Base-by-base conservation (phyloP, 1,140 invertebrate species). In the Trichomalopsis sarcophagae region DNA sequence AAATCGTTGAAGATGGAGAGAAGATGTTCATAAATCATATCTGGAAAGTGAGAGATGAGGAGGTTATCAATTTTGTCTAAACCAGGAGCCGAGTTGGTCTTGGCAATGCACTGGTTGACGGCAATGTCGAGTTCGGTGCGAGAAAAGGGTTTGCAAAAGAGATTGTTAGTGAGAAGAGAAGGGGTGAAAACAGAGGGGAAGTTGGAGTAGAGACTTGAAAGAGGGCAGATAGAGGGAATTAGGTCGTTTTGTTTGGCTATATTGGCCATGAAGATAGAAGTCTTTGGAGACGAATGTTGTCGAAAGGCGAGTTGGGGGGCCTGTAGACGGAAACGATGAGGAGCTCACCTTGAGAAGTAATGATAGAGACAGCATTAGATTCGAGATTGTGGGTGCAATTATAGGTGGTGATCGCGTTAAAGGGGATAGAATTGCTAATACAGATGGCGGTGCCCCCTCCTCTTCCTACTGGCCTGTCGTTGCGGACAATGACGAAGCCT, bases 91-190 rank as follows among this genome's bases (percentile, higher is more conserved):
- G 79, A 81, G 14, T 81, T 81, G 7, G 27, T 2, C 23, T 71
- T 81, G 0, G 2, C 4, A 6, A 40, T 36, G 5, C 21, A 27
- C 11, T 44, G 14, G 2, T 83, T 1, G 10, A 83, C 23, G 17
- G 73, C 73, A 1, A 23, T 23, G 6, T 76, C 40, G 0, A 82
- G 36, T 23, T 82, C 81, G 1, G 7, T 21, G 14, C 1, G 11
- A 30, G 69, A 17, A n/a, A 76, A 83, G 5, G 69, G 80, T 50
- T 55, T 71, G 21, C 4, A 6, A 23, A 82, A 82, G 40, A 82
- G 1, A 7, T 82, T 14, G 6, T 2, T 27, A 4, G 14, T 78
- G 4, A 71, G 7, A 68, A 75, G 17, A 17, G 73, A 69, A 21
- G 87, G 13, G 14, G 50, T 9, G 11, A 82, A 69, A 30, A 33